These are phyloP conservation scores for Salticus scenicus DNA, from an alignment of 2,888 invertebrate species.

Conservation along the genomic window DNA sequence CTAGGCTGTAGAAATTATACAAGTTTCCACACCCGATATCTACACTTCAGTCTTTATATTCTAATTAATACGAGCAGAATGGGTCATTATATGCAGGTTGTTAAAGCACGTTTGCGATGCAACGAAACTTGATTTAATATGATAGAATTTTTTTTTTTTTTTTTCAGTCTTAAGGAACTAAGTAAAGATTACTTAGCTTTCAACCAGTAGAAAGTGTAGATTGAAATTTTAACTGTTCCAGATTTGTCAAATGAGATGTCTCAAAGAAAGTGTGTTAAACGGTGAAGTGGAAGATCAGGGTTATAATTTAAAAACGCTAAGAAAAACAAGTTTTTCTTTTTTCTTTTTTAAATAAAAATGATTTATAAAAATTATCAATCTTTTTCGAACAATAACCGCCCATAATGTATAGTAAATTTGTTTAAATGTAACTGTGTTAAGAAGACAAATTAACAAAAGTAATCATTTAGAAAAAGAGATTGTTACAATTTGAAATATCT, in stretches of 20 bases:
- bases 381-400: too few relatives aligned
- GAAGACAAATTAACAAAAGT: too few relatives aligned
- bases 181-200: background rate
- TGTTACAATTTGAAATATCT: too few relatives aligned
- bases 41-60: constrained; percentile 29
- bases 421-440: too few relatives aligned
- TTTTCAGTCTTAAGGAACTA: background rate
- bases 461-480: too few relatives aligned
- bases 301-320: too few relatives aligned
- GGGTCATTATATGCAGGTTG: constrained; percentile 40
- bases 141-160: background rate
- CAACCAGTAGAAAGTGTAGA: too few relatives aligned
- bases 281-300: too few relatives aligned
- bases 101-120: background rate
- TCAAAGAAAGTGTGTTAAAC: background rate
- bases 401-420: too few relatives aligned
- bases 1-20: constrained; percentile 40
- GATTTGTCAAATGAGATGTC: background rate
- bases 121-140: background rate
- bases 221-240: background rate
- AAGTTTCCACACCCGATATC: constrained; percentile 24
- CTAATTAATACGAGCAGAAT: constrained; percentile 38
- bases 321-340: too few relatives aligned
- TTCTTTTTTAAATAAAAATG: too few relatives aligned
- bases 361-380: too few relatives aligned